Base-by-base conservation (phyloP, 2,113 vertebrate species). In the Tachuris rubrigastra region DNA sequence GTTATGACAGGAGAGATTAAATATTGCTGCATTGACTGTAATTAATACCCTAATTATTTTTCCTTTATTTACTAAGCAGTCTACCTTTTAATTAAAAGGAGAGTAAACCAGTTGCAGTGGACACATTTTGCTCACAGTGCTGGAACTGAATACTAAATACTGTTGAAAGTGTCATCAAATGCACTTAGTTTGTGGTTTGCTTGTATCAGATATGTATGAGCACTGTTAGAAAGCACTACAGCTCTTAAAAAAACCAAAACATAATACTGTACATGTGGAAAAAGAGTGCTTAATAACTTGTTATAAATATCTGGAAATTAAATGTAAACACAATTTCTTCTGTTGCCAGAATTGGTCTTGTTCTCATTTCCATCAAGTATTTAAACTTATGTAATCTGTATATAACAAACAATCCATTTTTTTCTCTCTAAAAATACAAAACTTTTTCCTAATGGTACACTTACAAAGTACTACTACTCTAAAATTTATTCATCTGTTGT, bases 31-130 rank as follows among this genome's bases (percentile, higher is more conserved):
- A 49, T 15, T 73, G 71, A 35, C 20, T 60, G 68, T 93, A 90
- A 95, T 90, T 92, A 92, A 74, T 85, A 84, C 58, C 68, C 50
- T 93, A 68, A 92, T 96, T 91, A 42, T 90, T 93, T 95, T 93
- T 95, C 31, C 33, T 73, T 24, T 67, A 60, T 85, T 89, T 72
- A 62, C 49, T 82, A 10, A n/a, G 12, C 67, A 15, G 37, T 66
- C 74, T 67, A 47, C 18, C 41, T 63, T 72, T 94, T 94, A 75
- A 89, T 93, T 89, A 89, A 93, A 84, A 60, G 20, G n/a, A 65
- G 39, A 86, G 56, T 87, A 78, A 94, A 55, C 72, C 27, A 60
- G 21, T 85, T 84, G 84, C 68, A 71, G 3, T 67, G 68, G 75
- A 92, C 93, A 86, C 20, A n/a, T 42, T 52, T 71, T 69, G 31